phyloP scores from a whole-genome alignment of 2,113 vertebrate genomes.

The Ptychochromis oligacanthus region DNA sequence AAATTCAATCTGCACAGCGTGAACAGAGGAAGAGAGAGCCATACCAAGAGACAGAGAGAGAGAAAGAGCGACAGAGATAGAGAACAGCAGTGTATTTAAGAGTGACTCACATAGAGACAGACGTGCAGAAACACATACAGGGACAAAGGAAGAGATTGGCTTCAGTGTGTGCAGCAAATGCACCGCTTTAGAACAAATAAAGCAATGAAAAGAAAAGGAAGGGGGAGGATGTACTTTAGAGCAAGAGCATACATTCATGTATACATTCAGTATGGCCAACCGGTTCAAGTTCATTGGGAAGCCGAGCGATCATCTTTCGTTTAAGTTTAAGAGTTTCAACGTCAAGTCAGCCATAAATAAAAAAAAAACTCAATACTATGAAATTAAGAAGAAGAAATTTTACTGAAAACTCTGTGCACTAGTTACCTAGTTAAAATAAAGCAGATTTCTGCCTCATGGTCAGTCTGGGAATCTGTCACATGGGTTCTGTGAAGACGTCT shows the following conservation, averaged over 20 bases:
- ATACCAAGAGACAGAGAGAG: slow-evolving; percentile 4
- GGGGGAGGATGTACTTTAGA: slow-evolving; percentile 6
- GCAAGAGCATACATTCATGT: neutral
- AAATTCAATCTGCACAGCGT: slow-evolving; percentile 66
- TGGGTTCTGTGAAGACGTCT: slow-evolving; percentile 41
- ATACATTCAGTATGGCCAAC: slow-evolving; percentile 3
- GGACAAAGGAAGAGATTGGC: slow-evolving; percentile 37
- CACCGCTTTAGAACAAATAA: slow-evolving; percentile 44
- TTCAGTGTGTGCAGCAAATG: slow-evolving; percentile 34
- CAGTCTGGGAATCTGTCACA: slow-evolving; percentile 28
- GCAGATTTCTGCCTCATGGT: slow-evolving; percentile 1
- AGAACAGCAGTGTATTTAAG: slow-evolving; percentile 26
- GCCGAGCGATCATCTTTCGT: neutral
- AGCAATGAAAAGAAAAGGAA: slow-evolving; percentile 34
- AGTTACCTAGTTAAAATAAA: neutral
- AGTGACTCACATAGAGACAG: slow-evolving; percentile 43
- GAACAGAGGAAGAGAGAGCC: slow-evolving; percentile 31
- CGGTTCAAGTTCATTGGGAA: neutral
- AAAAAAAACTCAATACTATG: neutral
- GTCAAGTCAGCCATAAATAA: neutral
- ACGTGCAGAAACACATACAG: slow-evolving; percentile 34
- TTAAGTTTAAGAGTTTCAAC: neutral
- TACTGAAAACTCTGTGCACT: neutral
- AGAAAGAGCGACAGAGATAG: slow-evolving; percentile 18
- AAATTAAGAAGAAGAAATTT: neutral